A percentile compares a stretch with the other conserved stretches of the same genome.
These are phyloP conservation scores for Pardalotus punctatus DNA, from an alignment of 2,113 vertebrate genomes.

Conservation along the genomic window DNA sequence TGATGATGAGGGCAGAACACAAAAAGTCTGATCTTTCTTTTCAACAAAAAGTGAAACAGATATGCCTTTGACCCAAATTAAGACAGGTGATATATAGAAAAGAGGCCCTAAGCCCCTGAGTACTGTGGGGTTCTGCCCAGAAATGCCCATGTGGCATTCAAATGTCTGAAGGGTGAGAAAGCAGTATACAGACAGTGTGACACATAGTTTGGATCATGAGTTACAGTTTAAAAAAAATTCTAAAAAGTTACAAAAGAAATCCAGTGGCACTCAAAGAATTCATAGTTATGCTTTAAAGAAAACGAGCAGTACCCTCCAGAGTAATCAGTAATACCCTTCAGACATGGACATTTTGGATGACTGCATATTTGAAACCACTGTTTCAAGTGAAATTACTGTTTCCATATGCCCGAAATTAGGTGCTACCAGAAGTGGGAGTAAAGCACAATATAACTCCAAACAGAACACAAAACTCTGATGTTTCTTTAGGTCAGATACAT, in stretches of 20 bases:
- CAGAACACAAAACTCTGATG: conserved; percentile 33
- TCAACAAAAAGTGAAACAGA: neutral
- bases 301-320: neutral
- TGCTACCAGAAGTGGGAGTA: conserved; percentile 36
- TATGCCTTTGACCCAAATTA: neutral
- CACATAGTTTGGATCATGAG: neutral
- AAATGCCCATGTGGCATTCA: rapidly evolving
- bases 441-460: conserved; percentile 26
- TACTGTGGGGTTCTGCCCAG: neutral
- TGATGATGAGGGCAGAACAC: neutral
- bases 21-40: neutral
- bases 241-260: neutral
- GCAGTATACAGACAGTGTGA: neutral
- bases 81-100: neutral
- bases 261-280: neutral
- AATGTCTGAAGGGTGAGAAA: neutral
- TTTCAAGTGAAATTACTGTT: conserved; percentile 35
- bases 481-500: conserved; percentile 35
- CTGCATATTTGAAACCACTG: neutral
- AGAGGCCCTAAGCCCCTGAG: neutral
- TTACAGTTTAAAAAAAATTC: neutral
- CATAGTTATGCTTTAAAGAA: neutral
- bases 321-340: neutral
- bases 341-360: neutral
- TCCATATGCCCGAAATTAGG: conserved; percentile 51